Base-by-base conservation (phyloP, 2,888 invertebrate genomes). In the Diarsia brunnea region DNA sequence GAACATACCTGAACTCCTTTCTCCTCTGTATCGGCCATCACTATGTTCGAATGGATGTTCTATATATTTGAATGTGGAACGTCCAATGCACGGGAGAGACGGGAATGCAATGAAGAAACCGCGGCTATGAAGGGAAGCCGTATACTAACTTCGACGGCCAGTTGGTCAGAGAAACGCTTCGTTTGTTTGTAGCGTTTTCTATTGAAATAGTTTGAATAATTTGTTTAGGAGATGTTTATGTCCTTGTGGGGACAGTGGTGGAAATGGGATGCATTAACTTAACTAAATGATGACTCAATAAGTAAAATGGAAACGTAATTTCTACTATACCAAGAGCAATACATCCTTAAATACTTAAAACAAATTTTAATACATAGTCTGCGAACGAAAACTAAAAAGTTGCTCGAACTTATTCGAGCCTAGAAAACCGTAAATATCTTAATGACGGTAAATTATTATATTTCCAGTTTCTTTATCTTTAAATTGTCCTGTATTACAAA, bases 21-120 rank as follows among this genome's bases (percentile, higher is more conserved):
- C 74, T 94, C 95, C 45, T 93, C 94, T 1, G 87, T 85, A 58
- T 93, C 95, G 53, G 93, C 89, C 95, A 95, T 95, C 82, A 75
- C 73, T 71, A 66, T 45, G n/a, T 70, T 76, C 61, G 61, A 70
- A 47, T 69, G 53, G 61, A 55, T 71, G 21, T 14, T 45, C 12
- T 64, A 43, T 73, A 65, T 64, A 63, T 65, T 71, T 66, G 65
- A 75, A 67, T 74, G 70, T 77, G 60, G 76, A 82, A 81, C 92
- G 89, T 87, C 89, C 87, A 87, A 73, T 78, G 69, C 75, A 81
- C 87, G 75, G 91, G 90, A 89, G 86, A 86, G 84, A 7, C 89
- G 89, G 91, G 90, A 91, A 88, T 90, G 91, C 92, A 91, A 87
- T 92, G 91, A 88, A 89, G 88, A 85, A 88, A 86, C 86, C 85